Percentiles rank a stretch among this genome's conserved stretches.
phyloP scores from a whole-genome alignment of 2,113 vertebrate species.

The Cheirogaleus medius region DNA sequence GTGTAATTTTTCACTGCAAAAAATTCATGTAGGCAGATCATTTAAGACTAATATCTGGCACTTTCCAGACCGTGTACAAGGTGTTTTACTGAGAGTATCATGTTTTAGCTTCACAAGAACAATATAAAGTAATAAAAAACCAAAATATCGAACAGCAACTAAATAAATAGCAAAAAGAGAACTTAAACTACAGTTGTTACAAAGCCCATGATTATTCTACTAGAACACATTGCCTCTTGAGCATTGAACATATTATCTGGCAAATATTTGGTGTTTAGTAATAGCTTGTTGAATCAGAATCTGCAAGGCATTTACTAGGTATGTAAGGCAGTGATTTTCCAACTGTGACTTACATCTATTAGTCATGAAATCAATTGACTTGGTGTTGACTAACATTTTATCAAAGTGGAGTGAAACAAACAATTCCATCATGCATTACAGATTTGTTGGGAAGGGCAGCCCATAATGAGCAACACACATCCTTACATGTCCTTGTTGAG shows the following conservation, averaged over 20 bases:
- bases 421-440: neutral
- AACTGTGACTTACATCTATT: neutral
- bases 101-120: neutral
- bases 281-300: neutral
- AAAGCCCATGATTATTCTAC: neutral
- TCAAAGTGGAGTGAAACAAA: neutral
- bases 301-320: neutral
- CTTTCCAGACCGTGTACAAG: neutral
- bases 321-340: neutral
- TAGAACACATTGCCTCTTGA: neutral
- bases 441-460: neutral
- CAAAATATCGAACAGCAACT: neutral
- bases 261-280: slow-evolving; percentile 21
- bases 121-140: neutral
- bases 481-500: neutral
- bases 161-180: neutral
- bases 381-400: neutral
- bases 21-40: neutral
- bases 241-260: neutral
- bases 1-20: neutral
- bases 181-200: neutral
- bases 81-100: neutral
- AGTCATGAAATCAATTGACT: neutral
- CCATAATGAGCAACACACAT: neutral
- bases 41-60: neutral